Evolutionary conservation across 2,797 vertebrate species (phyloP), one percentile per base, ranked within the genome.

Genomic region (Neomorphus geoffroyi): DNA sequence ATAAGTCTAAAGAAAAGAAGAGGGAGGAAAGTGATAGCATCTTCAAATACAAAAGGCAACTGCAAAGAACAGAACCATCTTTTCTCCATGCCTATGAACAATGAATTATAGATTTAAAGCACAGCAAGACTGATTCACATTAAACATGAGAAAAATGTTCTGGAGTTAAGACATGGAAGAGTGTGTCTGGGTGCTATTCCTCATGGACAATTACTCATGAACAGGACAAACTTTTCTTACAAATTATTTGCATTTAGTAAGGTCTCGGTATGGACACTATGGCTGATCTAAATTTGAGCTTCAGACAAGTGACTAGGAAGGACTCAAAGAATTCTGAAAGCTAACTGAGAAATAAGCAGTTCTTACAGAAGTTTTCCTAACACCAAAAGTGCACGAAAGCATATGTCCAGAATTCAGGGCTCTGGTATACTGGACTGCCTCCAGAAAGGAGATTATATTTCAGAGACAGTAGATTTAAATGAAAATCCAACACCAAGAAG

Each of bases 231-330:
- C 2, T 71, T 80, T 56, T 74, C n/a, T 56, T 12, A 56, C 13
- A 4, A 39, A 66, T 39, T 1, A 15, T 66, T 62, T 70, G 14
- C 32, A 10, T 72, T 57, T 61, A 37, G 2, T 23, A 69, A 4
- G 22, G 7, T 70, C 27, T 61, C 9, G 26, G 51, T 0, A 1
- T 18, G 30, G 17, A 54, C 8, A 39, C 3, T 10, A 16, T 13
- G 10, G 48, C 4, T 37, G 14, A 80, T 61, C 9, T 53, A 53
- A 90, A 56, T 62, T 41, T 41, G 32, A 77, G 7, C 26, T 86
- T 94, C 27, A 24, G 56, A 18, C 7, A 80, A 50, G 46, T 35
- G 39, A 16, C 19, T n/a, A 73, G 22, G 11, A 70, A 65, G 37
- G 27, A 43, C 37, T 43, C 26, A 88, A 83, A 91, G 24, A 6